Conservation (phyloP, 1,140 invertebrate genomes). For the Condylostylus longicornis region DNA sequence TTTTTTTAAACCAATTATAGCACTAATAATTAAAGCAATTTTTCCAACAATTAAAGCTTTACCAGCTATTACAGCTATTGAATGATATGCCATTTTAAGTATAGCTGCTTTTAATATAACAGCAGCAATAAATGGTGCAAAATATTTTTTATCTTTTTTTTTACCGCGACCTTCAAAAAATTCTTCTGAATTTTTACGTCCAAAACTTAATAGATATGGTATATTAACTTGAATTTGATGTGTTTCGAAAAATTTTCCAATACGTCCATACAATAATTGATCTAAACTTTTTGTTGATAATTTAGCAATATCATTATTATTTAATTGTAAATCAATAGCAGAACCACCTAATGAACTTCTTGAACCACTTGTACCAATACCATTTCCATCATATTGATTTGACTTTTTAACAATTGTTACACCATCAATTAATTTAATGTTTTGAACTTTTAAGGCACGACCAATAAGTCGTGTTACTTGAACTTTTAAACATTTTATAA, state of each 20-base stretch:
- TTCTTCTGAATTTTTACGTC: slow-evolving; percentile 20
- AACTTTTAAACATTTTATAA: slow-evolving; percentile 50
- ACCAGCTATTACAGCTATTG: slow-evolving; percentile 52
- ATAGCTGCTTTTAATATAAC: slow-evolving; percentile 52
- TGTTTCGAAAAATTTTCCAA: slow-evolving; percentile 41
- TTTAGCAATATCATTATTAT: slow-evolving; percentile 38
- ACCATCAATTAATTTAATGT: slow-evolving; percentile 46
- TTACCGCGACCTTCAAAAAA: slow-evolving; percentile 37
- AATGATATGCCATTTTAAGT: slow-evolving; percentile 56
- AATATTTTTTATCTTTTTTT: slow-evolving; percentile 40
- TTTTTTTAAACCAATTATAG: slow-evolving; percentile 61
- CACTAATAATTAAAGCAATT: slow-evolving; percentile 56
- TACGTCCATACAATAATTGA: slow-evolving; percentile 39
- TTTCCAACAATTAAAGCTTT: slow-evolving; percentile 44
- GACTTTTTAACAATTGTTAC: slow-evolving; percentile 35
- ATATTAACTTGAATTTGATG: slow-evolving; percentile 43
- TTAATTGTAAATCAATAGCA: slow-evolving; percentile 33
- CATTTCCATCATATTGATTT: slow-evolving; percentile 7
- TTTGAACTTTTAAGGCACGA: slow-evolving; percentile 43
- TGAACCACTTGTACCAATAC: slow-evolving; percentile 7
- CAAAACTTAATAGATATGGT: slow-evolving; percentile 29
- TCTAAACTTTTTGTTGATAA: slow-evolving; percentile 36
- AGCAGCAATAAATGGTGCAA: slow-evolving; percentile 42
- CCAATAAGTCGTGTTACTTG: slow-evolving; percentile 45
- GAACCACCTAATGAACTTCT: slow-evolving; percentile 32